These are phyloP conservation scores for Zeugodacus cucurbitae DNA, from an alignment of 1,140 invertebrate species.

Conservation along the genomic window DNA sequence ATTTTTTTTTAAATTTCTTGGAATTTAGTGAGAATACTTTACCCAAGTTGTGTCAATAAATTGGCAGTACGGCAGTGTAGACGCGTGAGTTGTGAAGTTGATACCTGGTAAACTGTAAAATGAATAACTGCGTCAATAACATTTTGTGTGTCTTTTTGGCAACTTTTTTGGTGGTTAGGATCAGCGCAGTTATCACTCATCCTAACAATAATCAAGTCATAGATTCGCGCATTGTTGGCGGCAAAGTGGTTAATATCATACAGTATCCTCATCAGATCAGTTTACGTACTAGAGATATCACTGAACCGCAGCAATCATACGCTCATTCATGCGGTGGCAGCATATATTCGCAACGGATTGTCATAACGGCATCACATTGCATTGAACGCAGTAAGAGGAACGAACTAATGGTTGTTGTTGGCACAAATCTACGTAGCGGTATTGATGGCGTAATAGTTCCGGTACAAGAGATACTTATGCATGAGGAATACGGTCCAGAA, in stretches of 20 bases:
- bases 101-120: background rate
- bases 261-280: background rate
- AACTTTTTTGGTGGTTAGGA: too few relatives aligned
- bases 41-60: too few relatives aligned
- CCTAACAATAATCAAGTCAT: conserved; percentile 57
- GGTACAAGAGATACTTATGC: conserved; percentile 56
- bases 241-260: conserved; percentile 53
- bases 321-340: conserved; percentile 68
- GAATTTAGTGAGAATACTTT: too few relatives aligned
- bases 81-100: too few relatives aligned
- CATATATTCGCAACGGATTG: conserved; percentile 59
- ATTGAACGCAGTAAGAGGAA: conserved; percentile 49
- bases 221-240: conserved; percentile 65
- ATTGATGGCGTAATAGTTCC: conserved; percentile 53
- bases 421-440: conserved; percentile 48
- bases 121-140: background rate
- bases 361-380: conserved; percentile 41
- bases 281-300: conserved; percentile 48
- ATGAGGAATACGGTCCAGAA: conserved; percentile 57
- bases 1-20: too few relatives aligned
- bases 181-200: too few relatives aligned
- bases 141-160: background rate
- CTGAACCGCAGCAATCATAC: conserved; percentile 46
- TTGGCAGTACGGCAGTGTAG: too few relatives aligned
- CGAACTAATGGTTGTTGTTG: conserved; percentile 55